Evolutionary conservation across 2,888 invertebrate genomes (phyloP).

Genomic region (Eupeodes luniger): DNA sequence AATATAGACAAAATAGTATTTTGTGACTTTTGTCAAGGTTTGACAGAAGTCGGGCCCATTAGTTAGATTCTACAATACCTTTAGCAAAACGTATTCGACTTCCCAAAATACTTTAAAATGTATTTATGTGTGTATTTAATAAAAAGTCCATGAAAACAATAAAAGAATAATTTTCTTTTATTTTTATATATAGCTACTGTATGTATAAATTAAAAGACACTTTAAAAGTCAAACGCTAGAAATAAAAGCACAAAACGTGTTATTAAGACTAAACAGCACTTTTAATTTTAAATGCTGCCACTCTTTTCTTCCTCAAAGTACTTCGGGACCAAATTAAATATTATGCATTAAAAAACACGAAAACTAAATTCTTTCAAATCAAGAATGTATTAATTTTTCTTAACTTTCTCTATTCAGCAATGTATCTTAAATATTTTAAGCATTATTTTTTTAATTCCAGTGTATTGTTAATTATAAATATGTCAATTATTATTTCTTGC

Average conservation of each 20-base stretch:
- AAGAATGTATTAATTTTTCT: conserved; percentile 45
- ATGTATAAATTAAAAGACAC: too few relatives aligned
- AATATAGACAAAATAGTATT: too few relatives aligned
- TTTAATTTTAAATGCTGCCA: conserved; percentile 64
- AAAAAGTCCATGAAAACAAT: too few relatives aligned
- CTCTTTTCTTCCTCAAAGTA: conserved; percentile 64
- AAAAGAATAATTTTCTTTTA: too few relatives aligned
- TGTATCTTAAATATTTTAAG: conserved; percentile 64
- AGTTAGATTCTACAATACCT: too few relatives aligned
- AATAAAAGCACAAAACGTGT: neutral
- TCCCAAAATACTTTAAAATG: too few relatives aligned
- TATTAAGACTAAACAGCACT: neutral
- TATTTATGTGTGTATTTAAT: too few relatives aligned
- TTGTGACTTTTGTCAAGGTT: too few relatives aligned
- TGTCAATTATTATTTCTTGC: conserved; percentile 41
- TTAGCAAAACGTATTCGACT: too few relatives aligned
- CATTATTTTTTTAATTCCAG: conserved; percentile 46
- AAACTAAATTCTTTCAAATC: conserved; percentile 38
- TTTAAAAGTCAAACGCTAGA: too few relatives aligned
- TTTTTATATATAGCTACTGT: too few relatives aligned
- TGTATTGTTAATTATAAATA: conserved; percentile 27
- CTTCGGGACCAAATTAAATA: neutral
- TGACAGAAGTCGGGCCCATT: too few relatives aligned
- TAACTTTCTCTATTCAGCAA: conserved; percentile 52
- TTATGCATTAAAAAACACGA: neutral